phyloP scores from a whole-genome alignment of 1,140 invertebrate genomes.

The Plutomurus gul region DNA sequence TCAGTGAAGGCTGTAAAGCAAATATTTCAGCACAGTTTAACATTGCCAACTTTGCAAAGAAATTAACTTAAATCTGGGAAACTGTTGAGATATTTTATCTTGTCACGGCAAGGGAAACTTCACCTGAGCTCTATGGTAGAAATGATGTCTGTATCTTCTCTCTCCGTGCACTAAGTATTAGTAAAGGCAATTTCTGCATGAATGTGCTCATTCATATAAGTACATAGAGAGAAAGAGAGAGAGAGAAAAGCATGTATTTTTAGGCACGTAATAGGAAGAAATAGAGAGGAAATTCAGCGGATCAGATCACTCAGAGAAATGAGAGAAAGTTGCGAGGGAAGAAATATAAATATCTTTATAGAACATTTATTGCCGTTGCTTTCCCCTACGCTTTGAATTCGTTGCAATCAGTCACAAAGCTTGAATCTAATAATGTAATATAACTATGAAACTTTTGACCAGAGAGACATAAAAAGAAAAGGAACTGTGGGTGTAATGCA shows the following conservation, averaged over 20 bases:
- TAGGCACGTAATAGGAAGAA: too few species aligned
- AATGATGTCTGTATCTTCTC: neutral
- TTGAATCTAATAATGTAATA: constrained; percentile 20
- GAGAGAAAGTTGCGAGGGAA: constrained; percentile 19
- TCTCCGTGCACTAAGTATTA: too few species aligned
- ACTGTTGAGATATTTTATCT: constrained; percentile 28
- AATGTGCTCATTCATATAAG: neutral
- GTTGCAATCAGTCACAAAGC: neutral
- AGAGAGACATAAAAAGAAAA: constrained; percentile 23
- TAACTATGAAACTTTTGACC: constrained; percentile 25
- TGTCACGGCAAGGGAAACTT: constrained; percentile 4
- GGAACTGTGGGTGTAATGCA: constrained; percentile 25
- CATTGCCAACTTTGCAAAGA: constrained; percentile 23
- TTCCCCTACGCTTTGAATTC: neutral
- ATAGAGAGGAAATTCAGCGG: neutral
- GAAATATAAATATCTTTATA: constrained; percentile 30
- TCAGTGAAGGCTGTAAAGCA: neutral
- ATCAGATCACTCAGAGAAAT: constrained; percentile 27
- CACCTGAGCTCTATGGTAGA: neutral
- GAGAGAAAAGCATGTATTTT: too few species aligned
- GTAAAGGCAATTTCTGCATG: neutral
- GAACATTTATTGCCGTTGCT: constrained; percentile 20
- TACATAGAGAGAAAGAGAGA: neutral
- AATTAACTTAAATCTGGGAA: constrained; percentile 28
- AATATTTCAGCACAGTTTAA: constrained; percentile 30